These are phyloP conservation scores for Lamprologus ornatipinnis DNA, from an alignment of 2,113 vertebrate species.

Conservation along the genomic window DNA sequence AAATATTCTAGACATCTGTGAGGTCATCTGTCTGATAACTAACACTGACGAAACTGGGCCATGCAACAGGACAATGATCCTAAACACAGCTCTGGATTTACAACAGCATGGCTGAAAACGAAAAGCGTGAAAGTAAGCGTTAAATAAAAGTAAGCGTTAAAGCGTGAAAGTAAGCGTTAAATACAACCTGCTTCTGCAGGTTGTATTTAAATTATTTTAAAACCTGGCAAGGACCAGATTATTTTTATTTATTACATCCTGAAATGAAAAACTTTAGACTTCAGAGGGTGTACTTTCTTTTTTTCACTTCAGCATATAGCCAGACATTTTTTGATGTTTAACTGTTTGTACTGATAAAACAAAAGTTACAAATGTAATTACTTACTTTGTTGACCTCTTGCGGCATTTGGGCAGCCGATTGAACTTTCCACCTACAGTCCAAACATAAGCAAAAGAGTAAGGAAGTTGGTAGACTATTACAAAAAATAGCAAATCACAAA, in stretches of 20 bases:
- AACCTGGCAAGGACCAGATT: not conserved
- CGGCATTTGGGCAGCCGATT: constrained; percentile 34
- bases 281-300: not conserved
- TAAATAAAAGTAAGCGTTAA: too few relatives aligned
- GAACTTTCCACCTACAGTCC: constrained; percentile 39
- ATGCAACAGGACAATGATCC: not conserved
- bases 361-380: not conserved
- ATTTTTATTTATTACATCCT: not conserved
- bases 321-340: not conserved
- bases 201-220: not conserved
- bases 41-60: not conserved
- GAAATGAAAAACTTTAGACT: not conserved
- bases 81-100: not conserved
- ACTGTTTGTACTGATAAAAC: not conserved
- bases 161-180: too few relatives aligned
- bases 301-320: not conserved
- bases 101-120: not conserved
- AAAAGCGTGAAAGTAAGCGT: not conserved
- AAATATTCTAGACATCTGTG: not conserved
- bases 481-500: not conserved
- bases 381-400: constrained; percentile 47
- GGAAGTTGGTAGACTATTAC: not conserved
- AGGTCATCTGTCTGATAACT: not conserved
- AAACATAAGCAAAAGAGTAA: not conserved
- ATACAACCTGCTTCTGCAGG: not conserved